A percentile compares a stretch with the other conserved stretches of the same genome.
Evolutionary conservation across 23 tunicate species (phyloP).

Genomic region (Aplidium turbinatum): DNA sequence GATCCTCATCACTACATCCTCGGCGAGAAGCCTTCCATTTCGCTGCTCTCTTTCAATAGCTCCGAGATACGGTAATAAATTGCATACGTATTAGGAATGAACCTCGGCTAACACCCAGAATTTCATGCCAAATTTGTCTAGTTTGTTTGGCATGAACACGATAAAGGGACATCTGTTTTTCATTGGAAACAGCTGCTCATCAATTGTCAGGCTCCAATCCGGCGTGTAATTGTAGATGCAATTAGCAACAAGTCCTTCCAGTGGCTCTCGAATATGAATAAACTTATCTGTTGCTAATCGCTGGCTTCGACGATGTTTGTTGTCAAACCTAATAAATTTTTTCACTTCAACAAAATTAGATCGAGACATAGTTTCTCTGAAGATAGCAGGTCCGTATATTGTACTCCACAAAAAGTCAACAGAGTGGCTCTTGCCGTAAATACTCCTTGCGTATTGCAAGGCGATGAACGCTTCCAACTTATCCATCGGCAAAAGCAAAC

Average conservation of each 20-base stretch:
- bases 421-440: slow-evolving; percentile 32
- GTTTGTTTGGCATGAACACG: slow-evolving; percentile 26
- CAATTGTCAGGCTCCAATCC: slow-evolving; percentile 22
- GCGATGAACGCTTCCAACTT: slow-evolving; percentile 30
- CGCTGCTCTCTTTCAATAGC: slow-evolving; percentile 24
- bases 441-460: slow-evolving; percentile 18
- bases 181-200: too few species aligned
- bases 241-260: slow-evolving; percentile 11
- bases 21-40: slow-evolving; percentile 7
- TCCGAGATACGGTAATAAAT: slow-evolving; percentile 27
- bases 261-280: slow-evolving; percentile 1
- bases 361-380: slow-evolving; percentile 16
- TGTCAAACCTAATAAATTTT: slow-evolving; percentile 25
- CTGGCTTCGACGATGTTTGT: slow-evolving; percentile 20
- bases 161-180: slow-evolving; percentile 29
- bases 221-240: slow-evolving; percentile 21
- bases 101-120: slow-evolving; percentile 1
- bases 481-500: slow-evolving; percentile 8
- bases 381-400: slow-evolving; percentile 19
- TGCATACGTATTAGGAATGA: slow-evolving; percentile 16
- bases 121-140: slow-evolving; percentile 5
- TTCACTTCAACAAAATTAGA: slow-evolving; percentile 22
- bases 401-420: slow-evolving; percentile 38
- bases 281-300: slow-evolving; percentile 1
- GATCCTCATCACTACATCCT: slow-evolving; percentile 23